Conservation (phyloP, 2,888 invertebrate species). For the Blastobasis lacticolella region DNA sequence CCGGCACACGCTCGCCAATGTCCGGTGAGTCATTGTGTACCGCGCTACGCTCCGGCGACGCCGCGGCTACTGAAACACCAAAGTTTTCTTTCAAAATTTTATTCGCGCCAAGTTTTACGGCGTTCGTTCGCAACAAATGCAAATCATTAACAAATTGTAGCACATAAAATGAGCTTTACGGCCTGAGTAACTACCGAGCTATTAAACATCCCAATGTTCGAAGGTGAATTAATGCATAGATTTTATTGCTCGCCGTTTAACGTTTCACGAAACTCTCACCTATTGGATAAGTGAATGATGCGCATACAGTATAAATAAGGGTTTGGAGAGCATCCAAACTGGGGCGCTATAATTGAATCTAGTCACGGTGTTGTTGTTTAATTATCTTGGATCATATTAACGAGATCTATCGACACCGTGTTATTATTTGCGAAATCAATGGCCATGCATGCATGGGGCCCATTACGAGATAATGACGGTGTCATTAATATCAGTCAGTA, state of each 20-base stretch:
- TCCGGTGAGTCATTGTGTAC: conserved; percentile 81
- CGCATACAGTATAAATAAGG: neutral
- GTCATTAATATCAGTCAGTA: neutral
- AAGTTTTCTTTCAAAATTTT: too few relatives aligned
- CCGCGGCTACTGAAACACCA: too few relatives aligned
- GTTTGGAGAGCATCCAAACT: conserved; percentile 1
- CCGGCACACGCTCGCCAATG: conserved; percentile 92
- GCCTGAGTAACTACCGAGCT: conserved; percentile 2
- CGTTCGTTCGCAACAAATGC: conserved; percentile 1
- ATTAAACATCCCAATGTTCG: conserved; percentile 1
- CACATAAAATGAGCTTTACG: conserved; percentile 4
- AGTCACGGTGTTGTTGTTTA: conserved; percentile 2
- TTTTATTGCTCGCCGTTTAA: neutral
- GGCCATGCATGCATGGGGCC: neutral
- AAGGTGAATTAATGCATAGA: neutral
- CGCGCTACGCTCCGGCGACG: neutral
- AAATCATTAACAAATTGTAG: conserved; percentile 6
- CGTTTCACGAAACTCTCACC: neutral
- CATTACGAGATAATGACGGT: neutral
- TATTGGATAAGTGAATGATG: neutral
- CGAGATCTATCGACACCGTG: neutral
- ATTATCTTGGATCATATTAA: conserved; percentile 1
- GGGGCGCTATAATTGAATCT: neutral
- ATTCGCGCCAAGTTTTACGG: neutral
- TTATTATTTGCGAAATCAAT: neutral